Evolutionary conservation across 2,888 invertebrate genomes (phyloP).

Genomic region (Macropis europaea): DNA sequence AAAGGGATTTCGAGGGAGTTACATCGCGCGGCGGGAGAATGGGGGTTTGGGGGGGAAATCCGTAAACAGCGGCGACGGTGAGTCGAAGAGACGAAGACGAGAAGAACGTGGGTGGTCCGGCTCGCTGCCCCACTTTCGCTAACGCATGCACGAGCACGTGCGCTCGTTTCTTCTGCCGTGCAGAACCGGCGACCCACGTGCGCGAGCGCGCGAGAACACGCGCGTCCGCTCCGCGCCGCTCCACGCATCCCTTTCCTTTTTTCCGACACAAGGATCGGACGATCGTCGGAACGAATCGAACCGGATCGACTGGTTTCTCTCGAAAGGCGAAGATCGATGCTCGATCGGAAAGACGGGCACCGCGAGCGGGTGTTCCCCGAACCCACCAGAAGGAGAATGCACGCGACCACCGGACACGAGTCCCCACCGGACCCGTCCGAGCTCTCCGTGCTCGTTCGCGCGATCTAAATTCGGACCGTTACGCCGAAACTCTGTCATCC

Average conservation of each 20-base stretch:
- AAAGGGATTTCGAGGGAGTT: too few species aligned
- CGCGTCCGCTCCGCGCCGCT: background rate
- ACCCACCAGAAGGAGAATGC: too few species aligned
- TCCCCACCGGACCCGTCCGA: background rate
- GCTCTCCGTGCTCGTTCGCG: background rate
- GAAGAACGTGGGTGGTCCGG: constrained; percentile 62
- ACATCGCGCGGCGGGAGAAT: too few species aligned
- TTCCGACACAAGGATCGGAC: background rate
- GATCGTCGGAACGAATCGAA: background rate
- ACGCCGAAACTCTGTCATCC: constrained; percentile 57
- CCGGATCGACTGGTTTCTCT: background rate
- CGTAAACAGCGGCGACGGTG: constrained; percentile 43
- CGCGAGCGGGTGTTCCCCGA: too few species aligned
- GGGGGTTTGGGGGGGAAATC: background rate
- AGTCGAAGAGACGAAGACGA: constrained; percentile 20
- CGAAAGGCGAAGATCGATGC: background rate
- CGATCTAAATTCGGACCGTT: constrained; percentile 33
- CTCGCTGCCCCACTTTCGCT: constrained; percentile 67
- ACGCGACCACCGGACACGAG: too few species aligned
- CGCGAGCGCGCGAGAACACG: constrained; percentile 33
- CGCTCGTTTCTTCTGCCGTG: constrained; percentile 45
- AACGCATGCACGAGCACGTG: constrained; percentile 69
- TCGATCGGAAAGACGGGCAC: too few species aligned
- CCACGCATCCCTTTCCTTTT: background rate
- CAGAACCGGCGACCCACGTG: constrained; percentile 43